A percentile compares a stretch with the other conserved stretches of the same genome.
Evolutionary conservation across 2,797 vertebrate genomes (phyloP).

Genomic region (Alfaro cultratus): DNA sequence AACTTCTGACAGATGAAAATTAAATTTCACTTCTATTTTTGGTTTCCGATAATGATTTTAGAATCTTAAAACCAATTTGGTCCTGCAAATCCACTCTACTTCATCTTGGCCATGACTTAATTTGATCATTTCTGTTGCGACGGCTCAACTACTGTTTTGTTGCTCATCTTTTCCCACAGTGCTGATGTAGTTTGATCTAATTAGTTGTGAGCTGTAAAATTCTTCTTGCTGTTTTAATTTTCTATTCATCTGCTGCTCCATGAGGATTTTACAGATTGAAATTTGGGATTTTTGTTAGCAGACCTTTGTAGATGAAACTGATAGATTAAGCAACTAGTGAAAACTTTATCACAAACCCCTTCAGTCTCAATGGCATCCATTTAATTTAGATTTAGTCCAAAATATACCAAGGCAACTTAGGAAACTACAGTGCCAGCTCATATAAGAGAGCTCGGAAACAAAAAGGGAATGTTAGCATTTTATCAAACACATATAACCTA

Average conservation of each 20-base stretch:
- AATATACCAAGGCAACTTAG: not conserved
- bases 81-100: not conserved
- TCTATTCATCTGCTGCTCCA: not conserved
- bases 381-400: not conserved
- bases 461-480: not conserved
- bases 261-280: not conserved
- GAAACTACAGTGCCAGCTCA: not conserved
- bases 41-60: not conserved
- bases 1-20: conserved; percentile 1
- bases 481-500: not conserved
- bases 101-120: not conserved
- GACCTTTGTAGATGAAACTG: not conserved
- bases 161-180: not conserved
- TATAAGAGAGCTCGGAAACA: too few species aligned
- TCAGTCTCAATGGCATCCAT: not conserved
- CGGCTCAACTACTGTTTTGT: not conserved
- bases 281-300: not conserved
- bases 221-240: not conserved
- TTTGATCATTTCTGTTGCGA: not conserved
- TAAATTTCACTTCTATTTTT: conserved; percentile 1
- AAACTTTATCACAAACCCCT: not conserved
- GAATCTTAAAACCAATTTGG: not conserved
- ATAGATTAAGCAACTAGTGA: not conserved
- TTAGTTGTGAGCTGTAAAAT: not conserved
- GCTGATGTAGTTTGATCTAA: not conserved